Conservation (phyloP, 2,797 vertebrate genomes). For the Pseudocheirus occidentalis region DNA sequence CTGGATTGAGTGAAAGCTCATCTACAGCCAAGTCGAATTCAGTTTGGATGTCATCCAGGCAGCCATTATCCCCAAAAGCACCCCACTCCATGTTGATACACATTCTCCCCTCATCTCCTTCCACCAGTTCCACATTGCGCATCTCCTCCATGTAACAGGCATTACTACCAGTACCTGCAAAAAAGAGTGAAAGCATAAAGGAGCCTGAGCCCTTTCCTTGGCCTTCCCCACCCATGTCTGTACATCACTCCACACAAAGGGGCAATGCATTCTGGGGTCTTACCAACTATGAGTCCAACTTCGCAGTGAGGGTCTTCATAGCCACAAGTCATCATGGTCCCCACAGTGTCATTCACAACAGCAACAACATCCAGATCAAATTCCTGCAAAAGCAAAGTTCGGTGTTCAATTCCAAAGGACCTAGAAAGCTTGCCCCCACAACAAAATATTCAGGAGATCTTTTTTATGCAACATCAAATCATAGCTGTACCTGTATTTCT, state of each 20-base stretch:
- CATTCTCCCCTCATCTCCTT: conserved; percentile 93
- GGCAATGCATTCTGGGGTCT: conserved; percentile 60
- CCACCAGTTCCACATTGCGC: conserved; percentile 93
- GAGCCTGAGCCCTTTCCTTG: fast-evolving
- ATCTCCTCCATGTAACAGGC: conserved; percentile 99
- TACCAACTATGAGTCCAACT: conserved; percentile 96
- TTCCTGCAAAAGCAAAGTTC: conserved; percentile 84
- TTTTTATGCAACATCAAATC: neutral
- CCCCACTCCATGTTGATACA: conserved; percentile 99
- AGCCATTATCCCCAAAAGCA: conserved; percentile 92
- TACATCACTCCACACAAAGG: fast-evolving
- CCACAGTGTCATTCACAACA: conserved; percentile 96
- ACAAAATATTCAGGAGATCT: neutral
- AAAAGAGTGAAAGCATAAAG: neutral
- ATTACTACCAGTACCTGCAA: conserved; percentile 93
- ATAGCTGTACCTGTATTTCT: neutral
- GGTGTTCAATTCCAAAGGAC: neutral
- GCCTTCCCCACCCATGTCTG: fast-evolving
- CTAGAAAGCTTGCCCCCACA: fast-evolving
- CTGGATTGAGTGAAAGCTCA: conserved; percentile 88
- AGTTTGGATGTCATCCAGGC: conserved; percentile 92
- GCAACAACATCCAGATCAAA: conserved; percentile 96
- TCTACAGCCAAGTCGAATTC: conserved; percentile 91
- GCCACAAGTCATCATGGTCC: conserved; percentile 98
- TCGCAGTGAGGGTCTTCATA: conserved; percentile 95